Evolutionary conservation across 1,140 invertebrate genomes (phyloP).

Genomic region (Ditylenchus dipsaci): DNA sequence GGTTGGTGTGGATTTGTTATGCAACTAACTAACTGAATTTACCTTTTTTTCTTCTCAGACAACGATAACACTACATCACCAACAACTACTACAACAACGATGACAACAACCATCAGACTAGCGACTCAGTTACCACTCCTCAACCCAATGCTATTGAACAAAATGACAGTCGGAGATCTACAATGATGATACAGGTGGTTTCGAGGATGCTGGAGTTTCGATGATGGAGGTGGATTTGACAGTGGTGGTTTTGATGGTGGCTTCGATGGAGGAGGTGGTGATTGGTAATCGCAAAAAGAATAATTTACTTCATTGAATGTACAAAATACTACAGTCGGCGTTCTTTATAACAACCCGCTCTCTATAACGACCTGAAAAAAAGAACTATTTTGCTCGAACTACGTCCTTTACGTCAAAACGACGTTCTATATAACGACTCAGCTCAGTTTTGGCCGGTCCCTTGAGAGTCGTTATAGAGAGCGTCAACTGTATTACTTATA

Average conservation of each 20-base stretch:
- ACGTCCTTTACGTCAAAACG: too few species aligned
- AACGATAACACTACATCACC: slow-evolving; percentile 41
- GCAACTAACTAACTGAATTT: not conserved
- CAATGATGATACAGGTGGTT: slow-evolving; percentile 15
- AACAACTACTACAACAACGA: slow-evolving; percentile 42
- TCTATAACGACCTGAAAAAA: too few species aligned
- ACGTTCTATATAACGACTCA: too few species aligned
- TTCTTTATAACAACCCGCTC: too few species aligned
- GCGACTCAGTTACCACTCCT: not conserved
- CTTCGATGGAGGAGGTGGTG: slow-evolving; percentile 38
- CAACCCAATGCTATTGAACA: not conserved
- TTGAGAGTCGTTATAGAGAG: too few species aligned
- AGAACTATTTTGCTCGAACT: too few species aligned
- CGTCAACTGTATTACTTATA: too few species aligned
- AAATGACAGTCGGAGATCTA: not conserved
- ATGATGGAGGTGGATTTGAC: slow-evolving; percentile 31
- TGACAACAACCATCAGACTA: slow-evolving; percentile 17
- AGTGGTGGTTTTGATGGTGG: slow-evolving; percentile 28
- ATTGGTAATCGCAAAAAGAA: slow-evolving; percentile 39
- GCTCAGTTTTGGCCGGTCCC: too few species aligned
- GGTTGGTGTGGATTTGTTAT: not conserved
- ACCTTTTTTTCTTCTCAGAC: slow-evolving; percentile 16
- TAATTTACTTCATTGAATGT: too few species aligned
- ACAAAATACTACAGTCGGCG: too few species aligned
- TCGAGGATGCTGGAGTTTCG: slow-evolving; percentile 17